Conservation (phyloP, 35 echinoderm and acorn worm genomes). For the Heliocidaris tuberculata region DNA sequence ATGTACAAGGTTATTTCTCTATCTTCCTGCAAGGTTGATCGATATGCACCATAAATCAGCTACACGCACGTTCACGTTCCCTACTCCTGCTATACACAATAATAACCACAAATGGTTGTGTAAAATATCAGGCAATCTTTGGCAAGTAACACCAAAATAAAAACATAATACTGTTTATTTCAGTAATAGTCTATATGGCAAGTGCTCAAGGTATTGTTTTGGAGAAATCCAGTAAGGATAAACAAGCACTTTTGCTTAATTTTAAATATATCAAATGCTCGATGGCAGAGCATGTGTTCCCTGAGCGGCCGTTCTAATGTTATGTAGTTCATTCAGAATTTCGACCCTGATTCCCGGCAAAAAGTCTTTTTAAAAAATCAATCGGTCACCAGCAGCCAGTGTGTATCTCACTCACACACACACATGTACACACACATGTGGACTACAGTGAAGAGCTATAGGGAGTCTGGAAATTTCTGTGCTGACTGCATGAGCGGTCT, state of each 20-base stretch:
- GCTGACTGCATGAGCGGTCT: neutral
- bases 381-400: neutral
- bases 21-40: neutral
- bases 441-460: neutral
- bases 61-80: neutral
- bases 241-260: neutral
- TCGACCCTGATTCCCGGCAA: neutral
- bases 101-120: neutral
- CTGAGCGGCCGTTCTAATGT: neutral
- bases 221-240: neutral
- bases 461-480: conserved; percentile 5
- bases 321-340: conserved; percentile 6
- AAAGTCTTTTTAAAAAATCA: neutral
- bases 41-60: neutral
- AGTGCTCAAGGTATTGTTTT: neutral
- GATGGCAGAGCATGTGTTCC: neutral
- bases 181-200: neutral
- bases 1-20: neutral
- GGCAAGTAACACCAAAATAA: neutral
- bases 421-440: neutral
- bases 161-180: neutral
- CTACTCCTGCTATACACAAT: neutral
- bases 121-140: neutral
- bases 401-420: neutral
- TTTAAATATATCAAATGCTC: neutral